These are phyloP conservation scores for Phataginus tetradactyla DNA, from an alignment of 2,797 vertebrate genomes.

Conservation along the genomic window DNA sequence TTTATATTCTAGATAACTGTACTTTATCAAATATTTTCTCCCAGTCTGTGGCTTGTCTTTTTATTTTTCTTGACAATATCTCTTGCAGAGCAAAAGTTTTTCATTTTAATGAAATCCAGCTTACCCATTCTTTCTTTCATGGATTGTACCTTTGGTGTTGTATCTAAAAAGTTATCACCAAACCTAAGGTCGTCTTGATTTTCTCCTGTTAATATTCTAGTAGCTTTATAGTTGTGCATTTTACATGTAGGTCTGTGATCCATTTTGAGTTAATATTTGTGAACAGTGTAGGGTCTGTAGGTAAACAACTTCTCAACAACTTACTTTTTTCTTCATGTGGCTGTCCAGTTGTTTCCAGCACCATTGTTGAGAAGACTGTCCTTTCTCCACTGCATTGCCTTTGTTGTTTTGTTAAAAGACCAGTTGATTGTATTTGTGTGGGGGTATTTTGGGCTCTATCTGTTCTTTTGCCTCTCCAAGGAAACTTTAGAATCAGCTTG, in stretches of 20 bases:
- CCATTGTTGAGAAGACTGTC: background rate
- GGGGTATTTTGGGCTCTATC: background rate
- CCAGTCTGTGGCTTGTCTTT: background rate
- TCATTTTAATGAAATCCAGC: background rate
- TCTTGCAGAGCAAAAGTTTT: background rate
- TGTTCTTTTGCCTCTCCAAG: background rate
- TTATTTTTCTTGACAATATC: background rate
- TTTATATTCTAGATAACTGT: background rate
- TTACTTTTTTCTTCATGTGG: background rate
- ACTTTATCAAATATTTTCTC: background rate
- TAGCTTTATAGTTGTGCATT: background rate
- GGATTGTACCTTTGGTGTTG: background rate
- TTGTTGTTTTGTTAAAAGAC: background rate
- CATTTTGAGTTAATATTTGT: constrained; percentile 23
- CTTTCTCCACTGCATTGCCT: background rate
- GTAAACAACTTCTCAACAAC: background rate
- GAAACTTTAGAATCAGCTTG: constrained; percentile 2
- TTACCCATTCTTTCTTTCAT: background rate
- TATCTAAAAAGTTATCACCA: background rate
- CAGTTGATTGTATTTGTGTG: background rate
- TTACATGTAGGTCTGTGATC: background rate
- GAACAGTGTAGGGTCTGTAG: background rate
- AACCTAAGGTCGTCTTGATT: background rate
- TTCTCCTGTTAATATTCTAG: background rate
- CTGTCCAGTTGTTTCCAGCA: background rate